These are phyloP conservation scores for Agrotis clavis DNA, from an alignment of 2,888 invertebrate species.

Conservation along the genomic window DNA sequence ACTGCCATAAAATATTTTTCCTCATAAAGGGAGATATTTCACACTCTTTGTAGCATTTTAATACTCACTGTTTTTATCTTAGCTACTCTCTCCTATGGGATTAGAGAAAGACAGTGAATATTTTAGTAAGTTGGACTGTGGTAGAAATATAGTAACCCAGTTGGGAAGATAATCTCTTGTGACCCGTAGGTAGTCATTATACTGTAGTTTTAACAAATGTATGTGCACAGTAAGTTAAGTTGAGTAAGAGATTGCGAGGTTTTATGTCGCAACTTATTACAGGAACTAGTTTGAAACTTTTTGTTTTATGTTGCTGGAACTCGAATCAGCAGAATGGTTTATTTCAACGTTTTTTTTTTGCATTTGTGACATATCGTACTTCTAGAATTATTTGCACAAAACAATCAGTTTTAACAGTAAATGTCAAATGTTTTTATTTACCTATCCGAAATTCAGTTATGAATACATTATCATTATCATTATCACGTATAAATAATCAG, in stretches of 20 bases:
- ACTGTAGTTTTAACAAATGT: constrained; percentile 30
- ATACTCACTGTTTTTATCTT: constrained; percentile 51
- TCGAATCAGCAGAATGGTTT: neutral
- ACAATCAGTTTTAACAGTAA: too few relatives aligned
- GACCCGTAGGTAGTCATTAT: constrained; percentile 24
- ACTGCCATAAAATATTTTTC: constrained; percentile 62
- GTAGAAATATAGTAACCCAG: constrained; percentile 35
- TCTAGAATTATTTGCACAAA: neutral
- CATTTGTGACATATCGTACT: neutral
- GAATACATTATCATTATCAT: too few relatives aligned
- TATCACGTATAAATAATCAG: too few relatives aligned
- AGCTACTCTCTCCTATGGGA: constrained; percentile 22
- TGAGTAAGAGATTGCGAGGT: constrained; percentile 13
- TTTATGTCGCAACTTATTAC: constrained; percentile 27
- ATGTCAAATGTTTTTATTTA: too few relatives aligned
- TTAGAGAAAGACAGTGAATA: constrained; percentile 18
- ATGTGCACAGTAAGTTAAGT: constrained; percentile 36
- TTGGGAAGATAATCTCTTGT: constrained; percentile 38
- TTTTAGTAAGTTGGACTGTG: constrained; percentile 39
- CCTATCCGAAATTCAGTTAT: too few relatives aligned
- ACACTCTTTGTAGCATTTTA: constrained; percentile 70
- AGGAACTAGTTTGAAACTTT: constrained; percentile 11
- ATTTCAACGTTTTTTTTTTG: neutral
- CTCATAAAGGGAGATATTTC: constrained; percentile 69
- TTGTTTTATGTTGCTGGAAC: neutral